Evolutionary conservation across 2,888 invertebrate genomes (phyloP).

Genomic region (Isoperla grammatica): DNA sequence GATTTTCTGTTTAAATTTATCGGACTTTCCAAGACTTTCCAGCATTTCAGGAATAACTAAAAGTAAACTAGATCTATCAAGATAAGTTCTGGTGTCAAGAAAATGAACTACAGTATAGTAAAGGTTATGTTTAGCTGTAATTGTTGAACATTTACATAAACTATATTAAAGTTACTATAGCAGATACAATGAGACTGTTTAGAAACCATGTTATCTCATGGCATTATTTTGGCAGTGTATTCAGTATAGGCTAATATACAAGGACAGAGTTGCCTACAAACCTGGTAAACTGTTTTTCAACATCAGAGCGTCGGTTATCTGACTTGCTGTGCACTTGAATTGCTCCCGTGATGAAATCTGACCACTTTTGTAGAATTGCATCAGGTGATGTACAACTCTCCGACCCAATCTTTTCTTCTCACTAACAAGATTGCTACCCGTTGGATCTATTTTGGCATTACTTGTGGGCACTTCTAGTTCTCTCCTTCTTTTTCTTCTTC

Average conservation of each 20-base stretch:
- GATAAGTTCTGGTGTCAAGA: background rate
- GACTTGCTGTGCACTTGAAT: constrained; percentile 18
- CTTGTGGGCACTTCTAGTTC: background rate
- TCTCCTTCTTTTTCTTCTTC: background rate
- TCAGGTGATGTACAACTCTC: constrained; percentile 19
- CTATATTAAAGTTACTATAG: too few species aligned
- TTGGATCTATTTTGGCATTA: too few species aligned
- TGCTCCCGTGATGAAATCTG: constrained; percentile 4
- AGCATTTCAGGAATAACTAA: too few species aligned
- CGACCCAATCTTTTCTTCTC: constrained; percentile 18
- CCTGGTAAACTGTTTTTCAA: constrained; percentile 10
- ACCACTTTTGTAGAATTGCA: constrained; percentile 19
- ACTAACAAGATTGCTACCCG: background rate
- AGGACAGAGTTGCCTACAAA: too few species aligned
- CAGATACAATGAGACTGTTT: too few species aligned
- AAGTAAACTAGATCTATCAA: background rate
- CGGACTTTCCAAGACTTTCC: too few species aligned
- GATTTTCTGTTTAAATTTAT: too few species aligned
- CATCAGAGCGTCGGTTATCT: constrained; percentile 18
- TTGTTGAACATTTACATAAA: too few species aligned
- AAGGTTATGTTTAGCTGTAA: too few species aligned
- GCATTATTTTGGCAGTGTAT: too few species aligned
- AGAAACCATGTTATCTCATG: too few species aligned
- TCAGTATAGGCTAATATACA: too few species aligned
- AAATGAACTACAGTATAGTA: background rate